These are phyloP conservation scores for Ormyrus rosae DNA, from an alignment of 2,888 invertebrate species.

Conservation along the genomic window DNA sequence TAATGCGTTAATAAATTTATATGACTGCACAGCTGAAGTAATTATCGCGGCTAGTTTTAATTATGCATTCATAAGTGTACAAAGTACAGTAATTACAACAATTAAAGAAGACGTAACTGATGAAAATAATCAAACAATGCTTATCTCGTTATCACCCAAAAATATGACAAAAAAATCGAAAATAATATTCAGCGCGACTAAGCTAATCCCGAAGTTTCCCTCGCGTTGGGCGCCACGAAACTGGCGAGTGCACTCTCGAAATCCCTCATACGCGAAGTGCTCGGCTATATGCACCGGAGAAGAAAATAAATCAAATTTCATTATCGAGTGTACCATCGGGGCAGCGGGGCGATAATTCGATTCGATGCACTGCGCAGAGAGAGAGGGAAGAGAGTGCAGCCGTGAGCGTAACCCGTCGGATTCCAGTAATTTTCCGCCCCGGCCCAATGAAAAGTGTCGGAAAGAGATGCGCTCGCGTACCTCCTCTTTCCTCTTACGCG, in stretches of 20 bases:
- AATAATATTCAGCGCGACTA: conserved; percentile 39
- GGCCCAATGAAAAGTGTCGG: conserved; percentile 55
- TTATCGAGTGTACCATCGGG: conserved; percentile 42
- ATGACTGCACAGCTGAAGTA: too few species aligned
- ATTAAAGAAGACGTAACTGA: too few species aligned
- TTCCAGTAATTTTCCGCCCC: conserved; percentile 55
- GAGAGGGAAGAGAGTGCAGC: conserved; percentile 41
- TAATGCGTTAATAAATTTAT: too few species aligned
- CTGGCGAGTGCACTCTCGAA: not conserved
- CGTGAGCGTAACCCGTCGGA: conserved; percentile 45
- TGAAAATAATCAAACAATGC: too few species aligned
- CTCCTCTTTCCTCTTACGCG: not conserved
- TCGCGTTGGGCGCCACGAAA: not conserved
- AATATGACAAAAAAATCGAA: conserved; percentile 18
- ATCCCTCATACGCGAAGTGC: conserved; percentile 15
- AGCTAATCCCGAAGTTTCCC: not conserved
- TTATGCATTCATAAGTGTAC: too few species aligned
- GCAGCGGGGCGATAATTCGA: conserved; percentile 45
- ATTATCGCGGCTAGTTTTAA: too few species aligned
- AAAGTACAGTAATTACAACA: too few species aligned
- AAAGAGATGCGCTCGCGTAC: conserved; percentile 12
- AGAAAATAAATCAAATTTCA: conserved; percentile 52
- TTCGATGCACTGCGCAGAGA: conserved; percentile 30
- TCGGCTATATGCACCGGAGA: not conserved
- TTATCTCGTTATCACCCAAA: too few species aligned